Percentiles rank a stretch among this genome's conserved stretches.
Conservation (phyloP, 2,113 vertebrate species). For the Apteryx owenii region DNA sequence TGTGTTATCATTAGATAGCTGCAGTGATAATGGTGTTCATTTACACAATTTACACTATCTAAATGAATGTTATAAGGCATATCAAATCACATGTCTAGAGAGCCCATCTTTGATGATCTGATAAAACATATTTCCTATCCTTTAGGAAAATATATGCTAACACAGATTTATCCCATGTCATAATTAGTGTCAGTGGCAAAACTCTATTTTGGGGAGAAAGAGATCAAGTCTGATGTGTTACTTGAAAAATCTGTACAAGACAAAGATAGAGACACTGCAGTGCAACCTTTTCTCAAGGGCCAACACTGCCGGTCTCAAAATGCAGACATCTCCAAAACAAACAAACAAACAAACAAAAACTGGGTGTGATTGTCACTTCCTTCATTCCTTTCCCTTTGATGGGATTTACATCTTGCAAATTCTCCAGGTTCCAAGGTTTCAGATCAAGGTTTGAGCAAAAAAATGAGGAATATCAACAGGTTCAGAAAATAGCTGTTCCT, state of each 20-base stretch:
- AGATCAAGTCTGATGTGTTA: not conserved
- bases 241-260: not conserved
- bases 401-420: not conserved
- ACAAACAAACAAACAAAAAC: not conserved
- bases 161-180: not conserved
- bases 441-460: not conserved
- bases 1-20: not conserved
- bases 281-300: not conserved
- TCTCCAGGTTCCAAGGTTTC: not conserved
- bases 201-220: not conserved
- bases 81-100: not conserved
- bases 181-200: not conserved
- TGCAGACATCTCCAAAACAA: not conserved
- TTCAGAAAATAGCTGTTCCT: not conserved
- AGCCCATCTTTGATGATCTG: not conserved
- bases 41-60: not conserved
- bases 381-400: not conserved
- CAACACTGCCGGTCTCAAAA: not conserved
- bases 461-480: not conserved
- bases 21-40: not conserved
- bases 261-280: not conserved
- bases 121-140: not conserved
- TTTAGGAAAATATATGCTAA: not conserved
- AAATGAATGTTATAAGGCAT: not conserved
- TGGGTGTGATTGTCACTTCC: not conserved